Evolutionary conservation across 2,888 invertebrate species (phyloP), one percentile per base, ranked within the genome.

Genomic region (Lasioglossum malachurum): DNA sequence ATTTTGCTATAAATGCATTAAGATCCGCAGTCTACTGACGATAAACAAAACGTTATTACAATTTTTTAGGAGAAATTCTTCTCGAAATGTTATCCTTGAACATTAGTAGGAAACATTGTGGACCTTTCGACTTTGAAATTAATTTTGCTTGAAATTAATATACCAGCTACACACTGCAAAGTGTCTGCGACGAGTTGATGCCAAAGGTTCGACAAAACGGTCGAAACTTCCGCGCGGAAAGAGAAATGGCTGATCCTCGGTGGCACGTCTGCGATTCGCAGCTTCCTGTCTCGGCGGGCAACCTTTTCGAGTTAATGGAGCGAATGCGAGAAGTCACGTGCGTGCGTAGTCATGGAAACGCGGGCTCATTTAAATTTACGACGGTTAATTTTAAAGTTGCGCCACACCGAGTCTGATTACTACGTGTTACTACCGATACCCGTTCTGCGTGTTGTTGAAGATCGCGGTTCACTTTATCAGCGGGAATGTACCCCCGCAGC

Each of bases 301-400:
- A 67, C 49, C 73, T 67, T 71, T 75, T 64, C 69, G 82, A 83
- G 89, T 88, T 90, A 89, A 86, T 81, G 71, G 77, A 49, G 82
- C 53, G 73, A 84, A 82, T 41, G 76, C 80, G 41, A 38, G 49
- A 75, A 79, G 82, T 82, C 80, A 82, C 87, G 88, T 71, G 75
- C 87, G 46, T 53, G 23, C 12, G 67, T 64, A 49, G 46, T 35
- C 83, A 44, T 46, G 80, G 44, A 35, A 71, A 82, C 82, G 82
- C 75, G 81, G 31, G 77, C 80, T 84, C 86, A 86, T 90, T 80
- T 84, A 91, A 92, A 91, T 92, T 90, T 92, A 90, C 84, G 86
- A 85, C 73, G 83, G 74, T 90, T 87, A 89, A 91, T 92, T 92
- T 89, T 85, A 85, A 90, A 92, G 87, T 91, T 89, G 82, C 78